Conservation (phyloP, 2,797 vertebrate species). For the Amazonetta brasiliensis region DNA sequence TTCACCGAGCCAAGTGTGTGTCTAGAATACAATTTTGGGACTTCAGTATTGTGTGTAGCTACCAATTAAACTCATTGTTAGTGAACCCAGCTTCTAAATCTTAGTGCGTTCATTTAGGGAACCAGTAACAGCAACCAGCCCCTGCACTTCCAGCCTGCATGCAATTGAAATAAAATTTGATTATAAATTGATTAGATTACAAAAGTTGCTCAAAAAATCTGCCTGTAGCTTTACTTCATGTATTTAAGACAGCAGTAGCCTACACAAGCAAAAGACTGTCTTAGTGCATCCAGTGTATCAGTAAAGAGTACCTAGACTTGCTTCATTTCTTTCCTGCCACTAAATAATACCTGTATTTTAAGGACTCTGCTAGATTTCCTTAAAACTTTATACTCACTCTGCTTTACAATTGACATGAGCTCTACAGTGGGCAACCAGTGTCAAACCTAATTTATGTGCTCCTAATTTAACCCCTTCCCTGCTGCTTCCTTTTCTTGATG, state of each 20-base stretch:
- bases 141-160: background rate
- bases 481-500: background rate
- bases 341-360: background rate
- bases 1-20: conserved; percentile 49
- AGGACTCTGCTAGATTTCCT: background rate
- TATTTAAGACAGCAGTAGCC: background rate
- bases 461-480: background rate
- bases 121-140: conserved; percentile 18
- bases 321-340: background rate
- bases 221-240: background rate
- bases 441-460: background rate
- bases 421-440: background rate
- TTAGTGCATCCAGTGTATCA: background rate
- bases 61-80: conserved; percentile 46
- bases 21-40: conserved; percentile 43
- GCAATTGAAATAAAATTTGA: conserved; percentile 39
- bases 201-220: conserved; percentile 20
- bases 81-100: conserved; percentile 18
- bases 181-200: conserved; percentile 47
- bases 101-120: conserved; percentile 28
- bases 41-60: conserved; percentile 19
- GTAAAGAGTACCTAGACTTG: background rate
- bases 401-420: background rate
- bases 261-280: background rate
- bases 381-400: background rate